Evolutionary conservation across 2,888 invertebrate genomes (phyloP), one percentile per base, ranked within the genome.

Genomic region (Alviniconcha strummeri): DNA sequence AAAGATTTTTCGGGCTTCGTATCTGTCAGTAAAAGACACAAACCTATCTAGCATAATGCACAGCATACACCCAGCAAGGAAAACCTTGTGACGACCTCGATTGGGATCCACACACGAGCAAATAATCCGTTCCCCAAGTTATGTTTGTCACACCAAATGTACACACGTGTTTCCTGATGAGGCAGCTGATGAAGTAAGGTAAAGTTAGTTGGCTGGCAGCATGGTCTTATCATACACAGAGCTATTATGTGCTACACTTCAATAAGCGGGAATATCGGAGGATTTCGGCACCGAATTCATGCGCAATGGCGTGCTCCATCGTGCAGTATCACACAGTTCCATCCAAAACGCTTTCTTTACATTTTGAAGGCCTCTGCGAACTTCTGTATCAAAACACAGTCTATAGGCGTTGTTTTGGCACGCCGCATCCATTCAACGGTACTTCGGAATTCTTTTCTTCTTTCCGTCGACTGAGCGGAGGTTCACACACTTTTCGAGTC

Each of bases 191-290:
- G 86, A 86, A 89, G 87, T 89, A 87, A 87, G 89, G 90, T 89
- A 90, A 90, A 83, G 80, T 91, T 91, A 91, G 89, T 90, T 89
- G 89, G 89, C 89, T 89, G 91, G 91, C 92, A 92, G 92, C 92
- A 93, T 93, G 93, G 92, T 91, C 92, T 92, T 92, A 92, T 91
- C 91, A 91, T 91, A 91, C 90, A 92, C 90, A 90, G 89, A 89
- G 90, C 90, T 92, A 92, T 92, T 92, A 91, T 92, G 89, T 91
- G 90, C 89, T 90, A 91, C 91, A 91, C 91, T 91, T 92, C 92
- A 91, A 90, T 92, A 92, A 93, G 93, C 93, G 92, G 92, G 92
- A 92, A 92, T 91, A 93, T 91, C 90, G 88, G 89, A 91, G 89
- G 89, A 88, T 90, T 90, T 88, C 87, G 86, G 83, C 87, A 88